phyloP scores from a whole-genome alignment of 2,797 vertebrate genomes.

The Myripristis murdjan region DNA sequence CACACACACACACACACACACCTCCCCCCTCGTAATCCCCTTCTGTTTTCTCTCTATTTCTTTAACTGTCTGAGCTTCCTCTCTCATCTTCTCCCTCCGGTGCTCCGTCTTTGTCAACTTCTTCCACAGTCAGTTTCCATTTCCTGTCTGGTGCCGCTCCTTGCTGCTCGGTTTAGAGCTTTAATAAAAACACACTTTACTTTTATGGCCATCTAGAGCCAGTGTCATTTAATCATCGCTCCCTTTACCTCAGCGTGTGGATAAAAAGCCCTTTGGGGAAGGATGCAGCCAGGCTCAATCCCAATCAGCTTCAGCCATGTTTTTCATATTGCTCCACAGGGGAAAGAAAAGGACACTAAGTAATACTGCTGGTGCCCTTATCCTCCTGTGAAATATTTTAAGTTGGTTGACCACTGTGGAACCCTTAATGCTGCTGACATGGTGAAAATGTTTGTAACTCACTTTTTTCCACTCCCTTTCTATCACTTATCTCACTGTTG shows the following conservation, averaged over 20 bases:
- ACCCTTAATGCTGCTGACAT: slow-evolving; percentile 33
- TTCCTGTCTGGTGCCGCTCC: slow-evolving; percentile 48
- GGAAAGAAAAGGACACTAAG: slow-evolving; percentile 15
- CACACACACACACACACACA: too few species aligned
- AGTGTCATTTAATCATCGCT: slow-evolving; percentile 60
- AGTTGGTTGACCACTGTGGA: slow-evolving; percentile 40
- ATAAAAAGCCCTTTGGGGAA: slow-evolving; percentile 46
- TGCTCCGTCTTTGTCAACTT: slow-evolving; percentile 45
- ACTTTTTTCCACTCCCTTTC: neutral
- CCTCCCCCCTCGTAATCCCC: too few species aligned
- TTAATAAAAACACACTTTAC: slow-evolving; percentile 70
- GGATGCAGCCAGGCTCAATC: slow-evolving; percentile 31
- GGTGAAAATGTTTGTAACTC: slow-evolving; percentile 19
- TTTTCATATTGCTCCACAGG: slow-evolving; percentile 42
- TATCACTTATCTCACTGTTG: slow-evolving; percentile 24
- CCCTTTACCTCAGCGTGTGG: slow-evolving; percentile 34
- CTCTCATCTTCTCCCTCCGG: slow-evolving; percentile 21
- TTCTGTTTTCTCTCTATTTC: slow-evolving; percentile 30
- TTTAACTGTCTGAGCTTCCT: slow-evolving; percentile 13
- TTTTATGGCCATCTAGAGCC: slow-evolving; percentile 55
- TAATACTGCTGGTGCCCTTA: slow-evolving; percentile 10
- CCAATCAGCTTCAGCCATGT: slow-evolving; percentile 43
- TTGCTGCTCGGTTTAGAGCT: slow-evolving; percentile 43
- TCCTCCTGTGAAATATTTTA: slow-evolving; percentile 38
- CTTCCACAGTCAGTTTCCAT: slow-evolving; percentile 54